These are phyloP conservation scores for Hypothenemus hampei DNA, from an alignment of 1,140 invertebrate species.

Conservation along the genomic window DNA sequence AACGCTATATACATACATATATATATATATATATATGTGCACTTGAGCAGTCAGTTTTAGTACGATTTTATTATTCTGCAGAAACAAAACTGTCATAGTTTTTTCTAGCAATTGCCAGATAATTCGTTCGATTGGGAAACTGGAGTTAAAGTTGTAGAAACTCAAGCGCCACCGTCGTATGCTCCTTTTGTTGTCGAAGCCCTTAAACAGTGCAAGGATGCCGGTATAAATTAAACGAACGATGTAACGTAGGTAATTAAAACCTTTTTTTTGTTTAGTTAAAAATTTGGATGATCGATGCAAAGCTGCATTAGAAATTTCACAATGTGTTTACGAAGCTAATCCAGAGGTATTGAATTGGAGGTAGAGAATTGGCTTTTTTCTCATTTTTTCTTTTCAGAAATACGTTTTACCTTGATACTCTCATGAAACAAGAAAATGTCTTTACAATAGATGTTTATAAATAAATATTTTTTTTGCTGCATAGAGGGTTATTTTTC, in stretches of 20 bases:
- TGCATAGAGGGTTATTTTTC: too few species aligned
- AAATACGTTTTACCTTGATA: conserved; percentile 15
- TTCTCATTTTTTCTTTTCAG: conserved; percentile 6
- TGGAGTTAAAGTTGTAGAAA: conserved; percentile 24
- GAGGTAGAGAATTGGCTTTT: neutral
- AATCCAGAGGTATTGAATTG: conserved; percentile 25
- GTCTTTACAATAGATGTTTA: too few species aligned
- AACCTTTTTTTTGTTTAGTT: conserved; percentile 9
- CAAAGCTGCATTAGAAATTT: conserved; percentile 30
- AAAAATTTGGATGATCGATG: conserved; percentile 32
- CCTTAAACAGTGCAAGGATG: conserved; percentile 32
- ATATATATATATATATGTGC: too few species aligned
- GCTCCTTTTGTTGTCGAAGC: conserved; percentile 15
- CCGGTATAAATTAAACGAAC: conserved; percentile 23
- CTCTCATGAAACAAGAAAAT: too few species aligned
- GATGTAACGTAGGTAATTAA: neutral
- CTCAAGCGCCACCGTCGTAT: conserved; percentile 28
- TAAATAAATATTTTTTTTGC: too few species aligned
- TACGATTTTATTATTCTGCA: too few species aligned
- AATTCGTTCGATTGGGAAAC: conserved; percentile 35
- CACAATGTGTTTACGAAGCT: conserved; percentile 31
- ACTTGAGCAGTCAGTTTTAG: neutral
- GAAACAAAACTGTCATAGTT: too few species aligned
- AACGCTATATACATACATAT: too few species aligned
- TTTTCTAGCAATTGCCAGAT: conserved; percentile 30